A percentile compares a stretch with the other conserved stretches of the same genome.
Evolutionary conservation across 2,113 vertebrate genomes (phyloP).

Genomic region (Sinocyclocheilus rhinocerous): DNA sequence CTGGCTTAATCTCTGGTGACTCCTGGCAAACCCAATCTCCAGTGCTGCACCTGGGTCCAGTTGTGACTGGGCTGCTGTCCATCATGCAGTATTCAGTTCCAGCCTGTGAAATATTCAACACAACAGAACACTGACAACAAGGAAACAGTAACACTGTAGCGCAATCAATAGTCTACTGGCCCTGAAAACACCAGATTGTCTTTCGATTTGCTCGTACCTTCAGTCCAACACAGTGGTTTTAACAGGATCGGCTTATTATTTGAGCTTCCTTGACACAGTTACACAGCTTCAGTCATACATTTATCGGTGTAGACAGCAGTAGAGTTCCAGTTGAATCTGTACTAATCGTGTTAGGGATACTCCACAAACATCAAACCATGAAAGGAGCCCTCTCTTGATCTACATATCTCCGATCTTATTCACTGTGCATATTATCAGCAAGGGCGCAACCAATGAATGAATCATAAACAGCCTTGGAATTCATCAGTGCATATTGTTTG

Average conservation of each 20-base stretch:
- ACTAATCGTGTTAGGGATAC: conserved; percentile 22
- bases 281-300: neutral
- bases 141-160: conserved; percentile 25
- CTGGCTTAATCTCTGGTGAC: conserved; percentile 55
- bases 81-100: conserved; percentile 56
- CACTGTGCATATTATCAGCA: conserved; percentile 13
- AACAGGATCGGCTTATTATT: neutral
- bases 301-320: neutral
- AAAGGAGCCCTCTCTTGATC: neutral
- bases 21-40: conserved; percentile 64
- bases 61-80: neutral
- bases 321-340: neutral
- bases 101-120: conserved; percentile 57
- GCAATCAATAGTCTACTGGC: neutral
- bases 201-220: neutral
- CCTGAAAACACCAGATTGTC: neutral
- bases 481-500: neutral
- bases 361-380: neutral
- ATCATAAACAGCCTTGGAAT: conserved; percentile 9
- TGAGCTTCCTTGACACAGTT: neutral
- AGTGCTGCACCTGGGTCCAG: conserved; percentile 17
- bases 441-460: neutral
- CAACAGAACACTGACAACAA: conserved; percentile 52
- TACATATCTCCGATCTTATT: conserved; percentile 17
- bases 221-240: neutral